Base-by-base conservation (phyloP, 2,888 invertebrate genomes). In the Euclidia mi region DNA sequence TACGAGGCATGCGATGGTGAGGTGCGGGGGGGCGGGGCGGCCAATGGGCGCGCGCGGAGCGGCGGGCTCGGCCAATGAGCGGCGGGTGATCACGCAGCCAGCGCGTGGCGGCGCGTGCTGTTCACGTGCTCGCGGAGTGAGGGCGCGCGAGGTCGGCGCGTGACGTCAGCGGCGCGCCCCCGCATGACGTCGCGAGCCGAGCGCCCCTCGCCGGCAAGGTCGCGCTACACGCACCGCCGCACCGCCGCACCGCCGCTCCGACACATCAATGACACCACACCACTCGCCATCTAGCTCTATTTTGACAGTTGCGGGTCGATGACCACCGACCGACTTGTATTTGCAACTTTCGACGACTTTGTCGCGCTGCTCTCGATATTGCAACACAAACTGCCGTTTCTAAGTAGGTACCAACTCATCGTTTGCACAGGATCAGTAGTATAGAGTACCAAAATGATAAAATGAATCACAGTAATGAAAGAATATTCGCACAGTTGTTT, bases 71-170 rank as follows among this genome's bases (percentile, higher is more conserved):
- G 79, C 97, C 96, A 97, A 97, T 97, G 84, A 83, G 80, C 70
- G 79, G 46, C 60, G 46, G 68, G 84, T 85, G 95, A 95, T 96
- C 98, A 98, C 96, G 96, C 97, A 95, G 92, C 92, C 90, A 89
- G 94, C 95, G 97, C 97, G 96, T 98, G 98, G 95, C 96, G 88
- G 90, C 92, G 96, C 96, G 95, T 96, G 96, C 86, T 96, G 96
- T 97, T 97, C 98, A 98, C 98, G 97, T 98, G 98, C 95, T 95
- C 96, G 90, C 90, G 91, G 96, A 95, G 96, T 97, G 97, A 96
- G 96, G 91, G 88, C 84, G 73, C 42, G 78, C 84, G 90, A 89
- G 94, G 91, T 95, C 95, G 95, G 89, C 41, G 87, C 82, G 90
- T 95, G 94, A 95, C 95, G 95, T 95, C 95, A 95, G 88, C 95